Percentiles rank a stretch among this genome's conserved stretches.
phyloP scores from a whole-genome alignment of 2,797 vertebrate species.

The Hoplostethus mediterraneus region DNA sequence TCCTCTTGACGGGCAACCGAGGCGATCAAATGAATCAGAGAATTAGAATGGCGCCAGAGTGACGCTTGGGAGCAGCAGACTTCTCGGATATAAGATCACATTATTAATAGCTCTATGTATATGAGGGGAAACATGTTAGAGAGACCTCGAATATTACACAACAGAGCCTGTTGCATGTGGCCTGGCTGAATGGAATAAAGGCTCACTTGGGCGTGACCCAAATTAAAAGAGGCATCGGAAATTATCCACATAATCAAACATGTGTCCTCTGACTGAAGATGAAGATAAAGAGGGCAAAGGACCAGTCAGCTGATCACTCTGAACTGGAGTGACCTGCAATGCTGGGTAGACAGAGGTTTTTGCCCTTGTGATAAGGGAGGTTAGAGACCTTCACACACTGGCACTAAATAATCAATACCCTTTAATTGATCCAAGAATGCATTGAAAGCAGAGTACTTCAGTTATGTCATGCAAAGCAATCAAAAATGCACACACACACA shows the following conservation, averaged over 20 bases:
- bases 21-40: conserved; percentile 54
- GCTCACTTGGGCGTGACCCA: not conserved
- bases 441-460: conserved; percentile 19
- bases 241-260: conserved; percentile 40
- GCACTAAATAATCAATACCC: conserved; percentile 32
- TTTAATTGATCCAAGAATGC: conserved; percentile 19
- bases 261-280: conserved; percentile 24
- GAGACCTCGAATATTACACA: not conserved
- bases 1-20: conserved; percentile 39
- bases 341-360: conserved; percentile 46
- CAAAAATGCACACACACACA: not conserved
- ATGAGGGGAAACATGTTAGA: conserved; percentile 28
- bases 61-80: conserved; percentile 43
- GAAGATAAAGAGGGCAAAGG: conserved; percentile 69
- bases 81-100: conserved; percentile 38
- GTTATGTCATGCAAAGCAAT: not conserved
- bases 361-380: conserved; percentile 56
- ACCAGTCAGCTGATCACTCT: conserved; percentile 30
- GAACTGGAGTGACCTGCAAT: conserved; percentile 37
- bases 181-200: not conserved
- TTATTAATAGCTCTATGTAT: conserved; percentile 50
- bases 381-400: conserved; percentile 36
- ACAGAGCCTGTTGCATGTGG: not conserved
- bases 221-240: not conserved
- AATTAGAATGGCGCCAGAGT: conserved; percentile 57